Conservation (phyloP, 2,797 vertebrate species). For the Sebastes umbrosus region DNA sequence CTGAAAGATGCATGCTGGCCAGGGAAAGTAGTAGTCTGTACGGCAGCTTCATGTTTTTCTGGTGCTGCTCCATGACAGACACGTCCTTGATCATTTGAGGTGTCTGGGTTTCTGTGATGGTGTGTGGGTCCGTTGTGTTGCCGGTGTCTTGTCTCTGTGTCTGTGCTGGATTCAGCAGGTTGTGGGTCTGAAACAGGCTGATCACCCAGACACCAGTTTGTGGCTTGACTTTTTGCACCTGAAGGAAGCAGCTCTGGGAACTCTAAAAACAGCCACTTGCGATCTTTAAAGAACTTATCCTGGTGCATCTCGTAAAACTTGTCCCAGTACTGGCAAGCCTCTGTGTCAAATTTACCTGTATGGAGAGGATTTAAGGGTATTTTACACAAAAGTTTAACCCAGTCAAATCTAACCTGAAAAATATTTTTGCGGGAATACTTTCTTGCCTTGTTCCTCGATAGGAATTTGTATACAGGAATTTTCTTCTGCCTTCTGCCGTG, state of each 20-base stretch:
- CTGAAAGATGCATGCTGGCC: slow-evolving; percentile 85
- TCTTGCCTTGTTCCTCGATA: slow-evolving; percentile 84
- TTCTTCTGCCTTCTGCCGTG: slow-evolving; percentile 83
- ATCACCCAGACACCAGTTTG: slow-evolving; percentile 3
- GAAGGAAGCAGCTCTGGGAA: slow-evolving; percentile 92
- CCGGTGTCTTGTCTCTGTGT: slow-evolving; percentile 1
- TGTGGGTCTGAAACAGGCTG: not conserved
- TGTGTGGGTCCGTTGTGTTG: slow-evolving; percentile 7
- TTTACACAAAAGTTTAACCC: not conserved
- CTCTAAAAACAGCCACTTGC: slow-evolving; percentile 88
- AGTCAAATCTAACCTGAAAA: not conserved
- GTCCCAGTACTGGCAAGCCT: slow-evolving; percentile 90
- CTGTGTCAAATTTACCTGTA: slow-evolving; percentile 87
- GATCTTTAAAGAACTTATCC: slow-evolving; percentile 94
- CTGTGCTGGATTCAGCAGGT: not conserved
- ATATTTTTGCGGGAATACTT: not conserved
- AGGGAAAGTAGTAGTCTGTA: slow-evolving; percentile 75
- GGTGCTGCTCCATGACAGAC: not conserved
- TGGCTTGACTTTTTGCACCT: slow-evolving; percentile 20
- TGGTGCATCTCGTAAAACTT: slow-evolving; percentile 90
- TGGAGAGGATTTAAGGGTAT: not conserved
- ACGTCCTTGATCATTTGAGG: not conserved
- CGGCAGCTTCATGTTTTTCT: slow-evolving; percentile 25
- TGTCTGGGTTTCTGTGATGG: slow-evolving; percentile 16
- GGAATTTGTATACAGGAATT: slow-evolving; percentile 85